Conservation (phyloP, 2,113 vertebrate species). For the Microtus richardsoni region DNA sequence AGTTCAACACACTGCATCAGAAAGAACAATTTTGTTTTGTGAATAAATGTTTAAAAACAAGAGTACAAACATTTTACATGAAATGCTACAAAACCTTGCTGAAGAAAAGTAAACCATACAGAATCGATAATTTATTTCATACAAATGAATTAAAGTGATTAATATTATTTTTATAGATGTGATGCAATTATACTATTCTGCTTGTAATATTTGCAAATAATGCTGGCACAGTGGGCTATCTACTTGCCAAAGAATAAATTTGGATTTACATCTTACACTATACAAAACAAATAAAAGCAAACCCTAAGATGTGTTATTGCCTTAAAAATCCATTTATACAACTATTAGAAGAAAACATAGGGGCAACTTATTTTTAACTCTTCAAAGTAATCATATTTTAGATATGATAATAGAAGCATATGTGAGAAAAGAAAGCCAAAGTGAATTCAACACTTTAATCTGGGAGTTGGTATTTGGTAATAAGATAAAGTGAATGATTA, state of each 20-base stretch:
- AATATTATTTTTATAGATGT: neutral
- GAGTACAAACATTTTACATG: neutral
- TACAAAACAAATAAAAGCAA: neutral
- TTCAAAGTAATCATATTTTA: neutral
- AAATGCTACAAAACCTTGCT: neutral
- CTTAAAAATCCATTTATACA: neutral
- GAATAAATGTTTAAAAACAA: neutral
- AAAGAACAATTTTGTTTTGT: neutral
- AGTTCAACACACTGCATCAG: neutral
- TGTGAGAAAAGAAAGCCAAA: neutral
- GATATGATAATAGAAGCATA: neutral
- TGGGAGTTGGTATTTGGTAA: neutral
- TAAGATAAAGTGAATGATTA: neutral
- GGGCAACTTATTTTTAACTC: neutral
- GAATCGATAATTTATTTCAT: neutral
- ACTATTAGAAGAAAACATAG: neutral
- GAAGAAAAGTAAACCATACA: neutral
- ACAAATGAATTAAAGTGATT: neutral
- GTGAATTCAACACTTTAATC: neutral
- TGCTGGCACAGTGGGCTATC: neutral
- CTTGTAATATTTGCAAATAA: neutral
- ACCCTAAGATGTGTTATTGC: neutral
- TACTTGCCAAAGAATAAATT: neutral
- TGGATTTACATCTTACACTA: neutral
- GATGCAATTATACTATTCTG: neutral